phyloP scores from a whole-genome alignment of 2,797 vertebrate genomes.

The Myoxocephalus aenaeus region DNA sequence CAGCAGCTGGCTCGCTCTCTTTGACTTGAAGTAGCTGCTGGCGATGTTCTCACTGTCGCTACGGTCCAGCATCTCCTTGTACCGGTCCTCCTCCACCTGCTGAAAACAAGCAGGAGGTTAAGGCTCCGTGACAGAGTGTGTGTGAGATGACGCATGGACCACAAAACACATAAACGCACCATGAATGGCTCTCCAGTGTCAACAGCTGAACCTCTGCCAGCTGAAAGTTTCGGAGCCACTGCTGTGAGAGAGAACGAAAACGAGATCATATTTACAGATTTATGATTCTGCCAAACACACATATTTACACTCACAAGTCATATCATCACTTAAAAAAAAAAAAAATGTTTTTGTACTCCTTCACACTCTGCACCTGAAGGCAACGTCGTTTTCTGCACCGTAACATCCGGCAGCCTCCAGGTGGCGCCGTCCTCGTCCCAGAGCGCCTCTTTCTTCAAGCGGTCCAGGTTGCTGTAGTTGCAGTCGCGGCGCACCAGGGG shows the following conservation, averaged over 20 bases:
- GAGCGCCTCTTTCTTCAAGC: slow-evolving; percentile 80
- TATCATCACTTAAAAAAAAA: too few species aligned
- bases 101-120: background rate
- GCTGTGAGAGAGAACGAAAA: slow-evolving; percentile 62
- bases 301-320: background rate
- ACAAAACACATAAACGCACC: slow-evolving; percentile 67
- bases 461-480: slow-evolving; percentile 92
- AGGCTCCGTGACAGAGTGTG: background rate
- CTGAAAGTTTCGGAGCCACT: slow-evolving; percentile 75
- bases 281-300: slow-evolving; percentile 2
- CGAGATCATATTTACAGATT: background rate
- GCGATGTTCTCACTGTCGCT: slow-evolving; percentile 90
- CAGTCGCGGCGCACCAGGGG: slow-evolving; percentile 87
- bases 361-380: slow-evolving; percentile 85
- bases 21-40: slow-evolving; percentile 89
- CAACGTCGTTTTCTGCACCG: slow-evolving; percentile 86
- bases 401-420: slow-evolving; percentile 91
- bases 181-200: slow-evolving; percentile 65
- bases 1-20: slow-evolving; percentile 85
- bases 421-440: slow-evolving; percentile 89
- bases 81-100: slow-evolving; percentile 87
- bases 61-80: slow-evolving; percentile 87
- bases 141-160: background rate
- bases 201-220: slow-evolving; percentile 57
- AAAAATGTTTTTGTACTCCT: background rate